phyloP scores from a whole-genome alignment of 2,113 vertebrate species.

The Uria lomvia region DNA sequence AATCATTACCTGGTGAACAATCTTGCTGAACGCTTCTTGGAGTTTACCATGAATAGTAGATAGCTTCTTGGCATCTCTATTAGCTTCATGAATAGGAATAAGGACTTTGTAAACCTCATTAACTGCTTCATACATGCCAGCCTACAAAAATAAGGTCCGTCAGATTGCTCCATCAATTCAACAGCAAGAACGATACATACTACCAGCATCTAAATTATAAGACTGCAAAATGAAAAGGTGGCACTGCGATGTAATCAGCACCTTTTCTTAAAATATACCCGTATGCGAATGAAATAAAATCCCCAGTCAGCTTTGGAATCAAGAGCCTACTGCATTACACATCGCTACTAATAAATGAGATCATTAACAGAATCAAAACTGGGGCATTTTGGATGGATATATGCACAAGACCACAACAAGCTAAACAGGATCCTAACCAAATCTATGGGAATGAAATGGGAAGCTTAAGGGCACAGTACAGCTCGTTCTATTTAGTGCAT shows the following conservation, averaged over 20 bases:
- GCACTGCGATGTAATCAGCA: background rate
- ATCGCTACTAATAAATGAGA: background rate
- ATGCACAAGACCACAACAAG: background rate
- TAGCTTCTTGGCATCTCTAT: slow-evolving; percentile 96
- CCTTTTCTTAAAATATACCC: background rate
- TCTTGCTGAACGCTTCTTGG: slow-evolving; percentile 99
- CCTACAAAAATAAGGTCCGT: slow-evolving; percentile 74
- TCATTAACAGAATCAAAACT: background rate
- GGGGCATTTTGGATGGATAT: background rate
- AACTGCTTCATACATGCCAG: slow-evolving; percentile 98
- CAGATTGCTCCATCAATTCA: slow-evolving; percentile 13
- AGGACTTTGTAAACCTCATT: slow-evolving; percentile 99
- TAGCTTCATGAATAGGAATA: slow-evolving; percentile 97
- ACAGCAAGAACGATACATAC: background rate
- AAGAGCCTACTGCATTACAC: background rate
- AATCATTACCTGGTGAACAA: slow-evolving; percentile 94
- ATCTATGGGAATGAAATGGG: background rate
- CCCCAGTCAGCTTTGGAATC: background rate
- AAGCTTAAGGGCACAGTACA: background rate
- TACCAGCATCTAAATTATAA: background rate
- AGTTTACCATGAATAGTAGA: slow-evolving; percentile 99
- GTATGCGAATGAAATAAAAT: background rate
- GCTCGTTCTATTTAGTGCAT: background rate
- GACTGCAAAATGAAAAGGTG: background rate
- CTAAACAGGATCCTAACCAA: background rate